Conservation (phyloP, 2,113 vertebrate genomes). For the Oxygymnocypris stewartii region DNA sequence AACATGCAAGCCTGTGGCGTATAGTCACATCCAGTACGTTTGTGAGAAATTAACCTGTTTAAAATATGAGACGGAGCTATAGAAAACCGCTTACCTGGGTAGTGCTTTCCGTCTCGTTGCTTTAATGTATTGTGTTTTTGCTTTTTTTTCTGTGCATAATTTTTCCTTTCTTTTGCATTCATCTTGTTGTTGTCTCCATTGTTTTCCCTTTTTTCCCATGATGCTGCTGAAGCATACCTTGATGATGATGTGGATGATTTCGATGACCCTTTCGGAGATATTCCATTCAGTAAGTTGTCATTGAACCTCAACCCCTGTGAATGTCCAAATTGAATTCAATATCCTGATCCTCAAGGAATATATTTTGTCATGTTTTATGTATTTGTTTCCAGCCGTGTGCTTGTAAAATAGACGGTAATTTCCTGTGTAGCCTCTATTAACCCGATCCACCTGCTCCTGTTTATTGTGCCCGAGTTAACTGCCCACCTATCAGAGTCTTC, state of each 20-base stretch:
- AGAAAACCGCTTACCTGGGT: background rate
- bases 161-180: constrained; percentile 34
- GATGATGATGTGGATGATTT: constrained; percentile 66
- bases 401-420: constrained; percentile 30
- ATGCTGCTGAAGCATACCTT: constrained; percentile 62
- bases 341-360: constrained; percentile 14
- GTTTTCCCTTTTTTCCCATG: constrained; percentile 31
- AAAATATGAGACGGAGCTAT: constrained; percentile 4
- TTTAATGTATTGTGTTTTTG: constrained; percentile 22
- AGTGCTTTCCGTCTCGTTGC: background rate
- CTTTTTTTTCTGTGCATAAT: constrained; percentile 14
- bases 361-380: constrained; percentile 40
- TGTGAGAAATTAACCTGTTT: background rate
- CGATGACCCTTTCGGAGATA: constrained; percentile 72
- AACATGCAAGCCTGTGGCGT: constrained; percentile 16
- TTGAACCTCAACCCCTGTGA: constrained; percentile 8
- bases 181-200: constrained; percentile 25
- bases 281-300: constrained; percentile 73
- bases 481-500: constrained; percentile 11
- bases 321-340: background rate
- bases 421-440: constrained; percentile 48
- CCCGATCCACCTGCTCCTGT: constrained; percentile 35
- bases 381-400: constrained; percentile 1
- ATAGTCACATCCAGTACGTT: background rate
- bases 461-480: constrained; percentile 6